phyloP scores from a whole-genome alignment of 2,888 invertebrate genomes.

The Hemaris fuciformis region DNA sequence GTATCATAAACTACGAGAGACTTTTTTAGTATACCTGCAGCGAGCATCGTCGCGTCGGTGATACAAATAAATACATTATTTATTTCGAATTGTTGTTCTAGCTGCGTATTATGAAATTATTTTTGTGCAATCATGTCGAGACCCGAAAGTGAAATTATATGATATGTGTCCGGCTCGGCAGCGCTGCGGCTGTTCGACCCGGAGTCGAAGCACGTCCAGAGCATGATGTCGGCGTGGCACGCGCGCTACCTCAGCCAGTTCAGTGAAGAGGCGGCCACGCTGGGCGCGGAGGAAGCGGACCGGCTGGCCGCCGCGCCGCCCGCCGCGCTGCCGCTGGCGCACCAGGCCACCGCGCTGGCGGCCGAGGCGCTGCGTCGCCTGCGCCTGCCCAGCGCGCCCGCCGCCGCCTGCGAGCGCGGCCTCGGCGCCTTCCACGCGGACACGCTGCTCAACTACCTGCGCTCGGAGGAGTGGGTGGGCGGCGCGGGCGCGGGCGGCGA shows the following conservation, averaged over 20 bases:
- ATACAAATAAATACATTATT: too few relatives aligned
- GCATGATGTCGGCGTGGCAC: conserved; percentile 34
- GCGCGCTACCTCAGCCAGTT: conserved; percentile 28
- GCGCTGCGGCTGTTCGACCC: conserved; percentile 61
- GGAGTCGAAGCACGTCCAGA: conserved; percentile 36
- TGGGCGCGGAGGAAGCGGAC: conserved; percentile 22
- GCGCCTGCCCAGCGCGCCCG: conserved; percentile 31
- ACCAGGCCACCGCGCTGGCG: conserved; percentile 44
- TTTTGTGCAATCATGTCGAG: too few relatives aligned
- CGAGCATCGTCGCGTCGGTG: too few relatives aligned
- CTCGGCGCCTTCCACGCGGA: conserved; percentile 64
- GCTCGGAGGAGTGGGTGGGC: conserved; percentile 47
- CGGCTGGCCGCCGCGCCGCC: conserved; percentile 32
- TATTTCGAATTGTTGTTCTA: too few relatives aligned
- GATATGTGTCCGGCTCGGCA: conserved; percentile 17
- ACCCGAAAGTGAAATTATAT: not conserved
- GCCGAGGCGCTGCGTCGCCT: conserved; percentile 37
- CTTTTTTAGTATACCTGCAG: too few relatives aligned
- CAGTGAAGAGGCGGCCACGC: conserved; percentile 22
- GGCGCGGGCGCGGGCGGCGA: conserved; percentile 24
- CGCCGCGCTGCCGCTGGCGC: conserved; percentile 47
- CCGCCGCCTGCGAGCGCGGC: conserved; percentile 48
- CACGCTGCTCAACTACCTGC: conserved; percentile 67
- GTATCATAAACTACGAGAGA: too few relatives aligned
- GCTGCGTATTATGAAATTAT: too few relatives aligned